Conservation (phyloP, 2,113 vertebrate species). For the Murina feae region DNA sequence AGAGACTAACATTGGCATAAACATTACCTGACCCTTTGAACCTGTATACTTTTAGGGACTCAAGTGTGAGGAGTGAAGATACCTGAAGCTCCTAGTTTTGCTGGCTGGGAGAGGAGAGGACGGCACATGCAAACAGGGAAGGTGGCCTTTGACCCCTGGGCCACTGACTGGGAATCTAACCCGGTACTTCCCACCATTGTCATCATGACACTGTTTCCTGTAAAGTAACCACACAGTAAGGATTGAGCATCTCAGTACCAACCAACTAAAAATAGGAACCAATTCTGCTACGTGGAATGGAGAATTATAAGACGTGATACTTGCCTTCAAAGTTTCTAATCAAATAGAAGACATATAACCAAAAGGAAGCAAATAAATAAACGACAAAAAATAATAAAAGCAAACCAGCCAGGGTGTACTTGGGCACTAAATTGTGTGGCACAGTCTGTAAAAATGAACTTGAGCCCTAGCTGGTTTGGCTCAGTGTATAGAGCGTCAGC, state of each 20-base stretch:
- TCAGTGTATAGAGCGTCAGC: too few relatives aligned
- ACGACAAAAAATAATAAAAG: neutral
- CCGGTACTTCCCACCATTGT: neutral
- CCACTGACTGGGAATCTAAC: neutral
- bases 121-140: neutral
- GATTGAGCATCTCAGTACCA: neutral
- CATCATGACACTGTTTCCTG: neutral
- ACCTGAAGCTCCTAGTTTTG: neutral
- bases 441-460: neutral
- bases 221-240: neutral
- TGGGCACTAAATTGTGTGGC: neutral
- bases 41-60: neutral
- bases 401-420: neutral
- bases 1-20: neutral
- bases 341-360: neutral
- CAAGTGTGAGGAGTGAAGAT: neutral
- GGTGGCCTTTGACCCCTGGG: neutral
- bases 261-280: neutral
- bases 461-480: too few relatives aligned
- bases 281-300: neutral
- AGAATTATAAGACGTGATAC: neutral
- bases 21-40: neutral
- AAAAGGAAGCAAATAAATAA: neutral
- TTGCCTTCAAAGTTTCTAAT: neutral
- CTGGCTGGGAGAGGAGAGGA: neutral